Evolutionary conservation across 2,888 invertebrate genomes (phyloP), one percentile per base, ranked within the genome.

Genomic region (Rhabditoides inermis): DNA sequence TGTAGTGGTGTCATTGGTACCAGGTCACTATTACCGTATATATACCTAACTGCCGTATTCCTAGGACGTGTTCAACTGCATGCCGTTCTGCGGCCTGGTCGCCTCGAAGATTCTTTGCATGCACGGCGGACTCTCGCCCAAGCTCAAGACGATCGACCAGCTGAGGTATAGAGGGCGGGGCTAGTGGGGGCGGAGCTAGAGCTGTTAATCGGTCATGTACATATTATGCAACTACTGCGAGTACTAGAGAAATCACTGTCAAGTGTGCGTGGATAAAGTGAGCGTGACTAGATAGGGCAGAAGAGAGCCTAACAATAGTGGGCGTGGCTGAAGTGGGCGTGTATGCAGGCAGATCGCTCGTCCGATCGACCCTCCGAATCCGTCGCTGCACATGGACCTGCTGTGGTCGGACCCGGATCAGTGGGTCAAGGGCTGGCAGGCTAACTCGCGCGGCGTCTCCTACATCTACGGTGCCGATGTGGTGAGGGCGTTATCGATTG

Each of bases 381-480:
- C 49, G 65, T 78, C 67, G 72, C 75, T 55, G 70, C 78, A 79
- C 45, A 61, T 69, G 23, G 70, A 79, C 59, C 69, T 79, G 12
- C 69, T 80, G 2, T 80, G 79, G 80, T 73, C 78, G 5, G 79
- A 79, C 55, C 79, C 79, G 27, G 78, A 61, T 22, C 45, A 51
- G 23, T 41, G 27, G 15, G 44, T 55, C 20, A 32, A 25, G 55
- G 55, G 22, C 18, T 69, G 63, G 63, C 60, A 60, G 40, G 54
- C 55, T 20, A 69, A 64, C 51, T 49, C 60, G 18, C 61, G 82
- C 32, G 82, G 82, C 39, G 81, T 82, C n/a, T 81, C 81, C 12
- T 82, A 78, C 70, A 79, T 80, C 35, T 82, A 82, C 68, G 82
- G 82, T 6, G 78, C 79, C 1, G 81, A 82, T 60, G 77, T 81